Evolutionary conservation across 2,113 vertebrate genomes (phyloP).

Genomic region (Poicephalus meyeri): DNA sequence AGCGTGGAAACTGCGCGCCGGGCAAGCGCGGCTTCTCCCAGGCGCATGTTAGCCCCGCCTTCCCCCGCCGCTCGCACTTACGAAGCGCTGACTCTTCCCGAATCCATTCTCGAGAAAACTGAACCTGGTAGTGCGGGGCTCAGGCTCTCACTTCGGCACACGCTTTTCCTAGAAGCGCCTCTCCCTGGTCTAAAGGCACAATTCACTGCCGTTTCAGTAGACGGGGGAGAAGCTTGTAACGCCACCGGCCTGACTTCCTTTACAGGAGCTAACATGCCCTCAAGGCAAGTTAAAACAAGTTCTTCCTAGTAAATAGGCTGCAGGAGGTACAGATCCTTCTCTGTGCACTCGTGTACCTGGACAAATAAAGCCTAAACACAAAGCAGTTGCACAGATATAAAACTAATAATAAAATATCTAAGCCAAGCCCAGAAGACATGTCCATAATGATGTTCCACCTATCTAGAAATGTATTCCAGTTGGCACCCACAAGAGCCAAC

Average conservation of each 20-base stretch:
- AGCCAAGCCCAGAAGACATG: neutral
- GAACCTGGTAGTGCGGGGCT: accelerated
- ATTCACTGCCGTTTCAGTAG: neutral
- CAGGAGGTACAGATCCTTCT: neutral
- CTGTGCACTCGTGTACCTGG: neutral
- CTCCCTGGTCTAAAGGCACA: neutral
- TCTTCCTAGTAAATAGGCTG: neutral
- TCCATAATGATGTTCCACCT: neutral
- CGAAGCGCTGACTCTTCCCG: accelerated
- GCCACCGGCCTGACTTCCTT: neutral
- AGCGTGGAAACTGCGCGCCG: neutral
- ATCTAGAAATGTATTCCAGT: neutral
- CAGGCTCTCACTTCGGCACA: accelerated
- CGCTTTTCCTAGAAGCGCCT: accelerated
- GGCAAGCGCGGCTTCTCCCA: neutral
- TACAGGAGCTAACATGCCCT: neutral
- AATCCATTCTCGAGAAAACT: accelerated
- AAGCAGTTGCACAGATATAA: neutral
- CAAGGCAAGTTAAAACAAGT: neutral
- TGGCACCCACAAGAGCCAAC: neutral
- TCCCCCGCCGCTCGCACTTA: accelerated
- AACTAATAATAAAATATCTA: neutral
- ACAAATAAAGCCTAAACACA: neutral
- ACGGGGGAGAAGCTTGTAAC: neutral
- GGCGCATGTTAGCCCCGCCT: neutral